A percentile compares a stretch with the other conserved stretches of the same genome.
These are phyloP conservation scores for Drosophila repleta DNA, from an alignment of 1,140 invertebrate genomes.

Conservation along the genomic window DNA sequence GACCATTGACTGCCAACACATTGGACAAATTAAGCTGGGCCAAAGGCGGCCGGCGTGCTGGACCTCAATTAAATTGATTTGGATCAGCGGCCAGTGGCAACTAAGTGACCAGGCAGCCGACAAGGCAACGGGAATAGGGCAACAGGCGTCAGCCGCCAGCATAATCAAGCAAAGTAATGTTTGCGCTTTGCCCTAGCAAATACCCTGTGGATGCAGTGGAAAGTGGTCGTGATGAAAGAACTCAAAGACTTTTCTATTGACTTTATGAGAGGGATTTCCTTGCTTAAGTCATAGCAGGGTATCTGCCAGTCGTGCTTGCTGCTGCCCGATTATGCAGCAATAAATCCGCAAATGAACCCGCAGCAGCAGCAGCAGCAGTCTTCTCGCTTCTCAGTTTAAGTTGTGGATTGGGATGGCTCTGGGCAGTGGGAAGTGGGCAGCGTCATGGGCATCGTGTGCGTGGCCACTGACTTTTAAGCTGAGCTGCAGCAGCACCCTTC, in stretches of 20 bases:
- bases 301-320: not conserved
- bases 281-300: not conserved
- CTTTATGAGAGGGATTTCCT: too few species aligned
- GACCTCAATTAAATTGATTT: constrained; percentile 81
- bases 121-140: not conserved
- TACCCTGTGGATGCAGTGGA: not conserved
- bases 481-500: constrained; percentile 23
- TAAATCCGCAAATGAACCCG: constrained; percentile 76
- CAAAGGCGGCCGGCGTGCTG: constrained; percentile 41
- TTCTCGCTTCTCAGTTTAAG: constrained; percentile 18
- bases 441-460: constrained; percentile 29
- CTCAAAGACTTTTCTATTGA: too few species aligned
- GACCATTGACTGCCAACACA: constrained; percentile 42
- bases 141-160: constrained; percentile 25
- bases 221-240: too few species aligned
- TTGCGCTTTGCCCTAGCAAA: not conserved
- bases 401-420: not conserved
- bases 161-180: constrained; percentile 27
- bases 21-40: constrained; percentile 66
- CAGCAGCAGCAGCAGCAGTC: constrained; percentile 45
- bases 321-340: constrained; percentile 55
- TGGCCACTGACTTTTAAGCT: constrained; percentile 63
- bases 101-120: constrained; percentile 22
- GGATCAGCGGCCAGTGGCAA: constrained; percentile 56
- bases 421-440: not conserved